phyloP scores from a whole-genome alignment of 2,797 vertebrate genomes.

The Neostethus bicornis region DNA sequence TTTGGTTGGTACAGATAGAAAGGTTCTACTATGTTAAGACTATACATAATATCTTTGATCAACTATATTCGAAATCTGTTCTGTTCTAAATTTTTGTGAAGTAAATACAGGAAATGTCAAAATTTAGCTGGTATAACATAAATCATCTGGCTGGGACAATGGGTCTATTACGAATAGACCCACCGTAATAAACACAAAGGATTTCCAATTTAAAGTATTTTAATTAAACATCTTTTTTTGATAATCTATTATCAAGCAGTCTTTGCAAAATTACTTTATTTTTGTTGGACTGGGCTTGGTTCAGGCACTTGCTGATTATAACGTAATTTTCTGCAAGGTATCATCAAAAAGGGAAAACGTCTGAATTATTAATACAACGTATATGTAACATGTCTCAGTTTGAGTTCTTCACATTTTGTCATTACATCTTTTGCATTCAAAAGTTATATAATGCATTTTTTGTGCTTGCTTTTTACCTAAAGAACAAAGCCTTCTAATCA shows the following conservation, averaged over 20 bases:
- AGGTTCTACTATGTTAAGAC: neutral
- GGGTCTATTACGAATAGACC: no score
- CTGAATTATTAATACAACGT: neutral
- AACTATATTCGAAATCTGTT: neutral
- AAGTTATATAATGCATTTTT: constrained; percentile 26
- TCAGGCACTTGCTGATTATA: neutral
- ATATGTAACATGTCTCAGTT: constrained; percentile 14
- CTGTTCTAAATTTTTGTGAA: neutral
- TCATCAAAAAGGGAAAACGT: neutral
- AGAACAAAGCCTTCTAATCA: constrained; percentile 53
- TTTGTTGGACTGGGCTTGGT: constrained; percentile 17
- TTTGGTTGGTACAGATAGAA: no score
- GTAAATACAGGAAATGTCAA: neutral
- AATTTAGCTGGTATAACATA: constrained; percentile 5
- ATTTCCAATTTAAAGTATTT: no score
- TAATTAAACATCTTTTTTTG: no score
- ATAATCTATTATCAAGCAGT: constrained; percentile 12
- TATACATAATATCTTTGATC: neutral
- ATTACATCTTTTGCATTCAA: constrained; percentile 41
- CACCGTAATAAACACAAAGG: no score
- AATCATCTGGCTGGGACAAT: no score
- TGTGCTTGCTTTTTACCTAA: constrained; percentile 26
- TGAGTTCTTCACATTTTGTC: constrained; percentile 2
- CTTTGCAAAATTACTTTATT: constrained; percentile 46
- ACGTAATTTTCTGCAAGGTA: constrained; percentile 13